Evolutionary conservation across 92 coral and sea anemone species (phyloP), one percentile per base, ranked within the genome.

Genomic region (Phymanthus crucifer): DNA sequence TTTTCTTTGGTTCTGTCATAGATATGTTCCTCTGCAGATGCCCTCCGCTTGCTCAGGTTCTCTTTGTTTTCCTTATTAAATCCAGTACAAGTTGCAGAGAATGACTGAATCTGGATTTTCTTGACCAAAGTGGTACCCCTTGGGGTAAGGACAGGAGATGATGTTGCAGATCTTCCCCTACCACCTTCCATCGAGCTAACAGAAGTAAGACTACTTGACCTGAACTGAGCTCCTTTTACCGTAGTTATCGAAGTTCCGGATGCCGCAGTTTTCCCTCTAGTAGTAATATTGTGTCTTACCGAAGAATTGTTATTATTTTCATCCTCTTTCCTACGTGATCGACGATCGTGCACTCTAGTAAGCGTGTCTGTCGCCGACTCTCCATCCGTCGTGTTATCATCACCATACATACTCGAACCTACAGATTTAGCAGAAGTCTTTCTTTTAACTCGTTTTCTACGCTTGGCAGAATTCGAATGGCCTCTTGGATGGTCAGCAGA

Each of bases 121-220:
- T 88, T 90, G 48, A 94, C 88, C 76, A 90, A 86, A 68, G 94
- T 90, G n/a, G 87, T 81, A 27, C 97, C 97, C 50, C 88, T 87
- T 23, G 97, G 98, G 29, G 97, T 88, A 29, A 87, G 77, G 65
- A 89, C 74, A 37, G 94, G 91, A 32, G 97, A 96, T 10, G 89
- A 87, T 27, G 77, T 87, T 36, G 93, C 77, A 6, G 84, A 72
- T 46, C 82, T 68, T 33, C 90, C 87, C 50, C 75, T 76, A 11
- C 78, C 86, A 70, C 94, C 92, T 73, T 96, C 99, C 17, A 86
- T 33, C 26, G 99, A 93, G 85, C 99, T 96, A 58, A 96, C 99
- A 80, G 99, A 96, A 77, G 99, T 96, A 83, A 96, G 86, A 89
- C 99, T 96, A 73, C 96, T 91, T 69, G 99, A 96, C 89, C 93